Percentiles rank a stretch among this genome's conserved stretches.
Evolutionary conservation across 2,888 invertebrate genomes (phyloP).

Genomic region (Cecidostiba fungosa): DNA sequence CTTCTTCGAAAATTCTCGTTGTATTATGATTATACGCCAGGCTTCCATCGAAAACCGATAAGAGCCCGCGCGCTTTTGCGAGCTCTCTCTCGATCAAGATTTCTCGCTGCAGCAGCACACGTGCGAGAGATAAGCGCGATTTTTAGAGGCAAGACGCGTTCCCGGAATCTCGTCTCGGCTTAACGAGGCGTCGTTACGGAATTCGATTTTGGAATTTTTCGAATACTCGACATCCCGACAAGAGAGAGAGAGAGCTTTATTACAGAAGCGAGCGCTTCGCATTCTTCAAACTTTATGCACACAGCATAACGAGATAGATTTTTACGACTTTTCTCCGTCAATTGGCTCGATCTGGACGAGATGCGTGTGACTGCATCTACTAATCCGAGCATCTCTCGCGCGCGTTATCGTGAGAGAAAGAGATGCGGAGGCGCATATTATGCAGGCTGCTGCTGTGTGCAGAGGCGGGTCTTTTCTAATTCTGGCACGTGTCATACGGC

Average conservation of each 20-base stretch:
- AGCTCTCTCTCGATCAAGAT: constrained; percentile 14
- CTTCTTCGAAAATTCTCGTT: constrained; percentile 28
- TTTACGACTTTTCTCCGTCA: neutral
- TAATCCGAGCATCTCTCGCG: neutral
- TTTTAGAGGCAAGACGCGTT: neutral
- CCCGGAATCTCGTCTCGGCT: neutral
- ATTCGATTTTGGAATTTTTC: neutral
- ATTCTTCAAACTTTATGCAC: constrained; percentile 17
- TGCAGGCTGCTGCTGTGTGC: too few species aligned
- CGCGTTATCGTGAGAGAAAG: too few species aligned
- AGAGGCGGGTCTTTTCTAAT: constrained; percentile 32
- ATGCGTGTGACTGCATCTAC: neutral
- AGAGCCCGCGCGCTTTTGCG: neutral
- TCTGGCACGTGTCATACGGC: constrained; percentile 17
- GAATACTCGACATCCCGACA: neutral
- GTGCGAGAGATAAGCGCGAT: neutral
- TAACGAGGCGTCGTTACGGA: neutral
- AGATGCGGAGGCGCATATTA: too few species aligned
- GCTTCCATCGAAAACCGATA: constrained; percentile 28
- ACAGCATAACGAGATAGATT: neutral
- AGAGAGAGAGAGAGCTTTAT: too few species aligned
- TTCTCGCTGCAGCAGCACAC: neutral
- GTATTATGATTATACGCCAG: constrained; percentile 5
- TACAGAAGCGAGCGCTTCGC: neutral
- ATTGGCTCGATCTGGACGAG: too few species aligned